These are phyloP conservation scores for Linepithema humile DNA, from an alignment of 1,140 invertebrate genomes.

Conservation along the genomic window DNA sequence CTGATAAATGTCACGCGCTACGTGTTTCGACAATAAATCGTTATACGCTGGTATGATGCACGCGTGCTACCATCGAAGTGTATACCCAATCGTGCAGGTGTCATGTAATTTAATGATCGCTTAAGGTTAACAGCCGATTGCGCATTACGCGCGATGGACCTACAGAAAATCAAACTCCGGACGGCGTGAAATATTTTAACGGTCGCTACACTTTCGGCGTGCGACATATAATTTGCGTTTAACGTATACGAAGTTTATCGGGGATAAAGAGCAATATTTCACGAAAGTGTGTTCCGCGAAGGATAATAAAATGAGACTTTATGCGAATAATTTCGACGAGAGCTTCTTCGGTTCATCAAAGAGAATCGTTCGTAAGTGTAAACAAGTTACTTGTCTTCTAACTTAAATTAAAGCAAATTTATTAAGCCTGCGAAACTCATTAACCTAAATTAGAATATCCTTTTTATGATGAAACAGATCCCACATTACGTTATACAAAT, in stretches of 20 bases:
- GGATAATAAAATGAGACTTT: not conserved
- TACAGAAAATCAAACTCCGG: not conserved
- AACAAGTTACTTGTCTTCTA: no score
- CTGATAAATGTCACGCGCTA: constrained; percentile 64
- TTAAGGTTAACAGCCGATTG: constrained; percentile 18
- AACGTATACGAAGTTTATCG: not conserved
- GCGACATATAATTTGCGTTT: not conserved
- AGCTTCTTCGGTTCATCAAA: no score
- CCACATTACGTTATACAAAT: not conserved
- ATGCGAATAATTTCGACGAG: no score
- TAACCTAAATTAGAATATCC: no score
- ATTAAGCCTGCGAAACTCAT: no score
- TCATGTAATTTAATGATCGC: constrained; percentile 49
- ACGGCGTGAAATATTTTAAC: not conserved
- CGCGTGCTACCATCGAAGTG: constrained; percentile 38
- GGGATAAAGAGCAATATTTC: not conserved
- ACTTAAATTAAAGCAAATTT: no score
- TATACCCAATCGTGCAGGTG: constrained; percentile 48
- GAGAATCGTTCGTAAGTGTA: no score
- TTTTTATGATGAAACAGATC: not conserved
- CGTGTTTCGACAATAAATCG: constrained; percentile 59
- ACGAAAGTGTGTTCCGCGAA: not conserved
- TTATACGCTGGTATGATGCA: constrained; percentile 36
- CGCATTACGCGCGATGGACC: not conserved
- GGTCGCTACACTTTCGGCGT: not conserved